phyloP scores from a whole-genome alignment of 1,140 invertebrate species.

The Calephelis nemesis region DNA sequence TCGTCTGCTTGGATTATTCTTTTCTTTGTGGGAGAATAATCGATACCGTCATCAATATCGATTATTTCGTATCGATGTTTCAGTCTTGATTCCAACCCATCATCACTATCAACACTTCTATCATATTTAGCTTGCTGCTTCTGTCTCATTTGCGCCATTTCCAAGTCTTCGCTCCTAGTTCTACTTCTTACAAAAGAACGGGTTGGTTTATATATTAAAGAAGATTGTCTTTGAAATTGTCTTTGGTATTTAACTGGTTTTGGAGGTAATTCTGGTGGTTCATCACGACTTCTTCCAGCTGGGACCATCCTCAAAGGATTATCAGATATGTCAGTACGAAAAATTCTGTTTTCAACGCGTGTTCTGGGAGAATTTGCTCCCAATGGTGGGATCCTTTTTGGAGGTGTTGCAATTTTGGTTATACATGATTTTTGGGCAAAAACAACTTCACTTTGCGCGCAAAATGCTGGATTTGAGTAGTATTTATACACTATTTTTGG shows the following conservation, averaged over 20 bases:
- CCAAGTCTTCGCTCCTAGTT: slow-evolving; percentile 66
- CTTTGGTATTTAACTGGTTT: slow-evolving; percentile 62
- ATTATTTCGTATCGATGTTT: slow-evolving; percentile 79
- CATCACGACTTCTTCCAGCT: slow-evolving; percentile 49
- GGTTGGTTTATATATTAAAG: slow-evolving; percentile 59
- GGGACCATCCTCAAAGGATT: slow-evolving; percentile 68
- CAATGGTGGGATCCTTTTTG: slow-evolving; percentile 61
- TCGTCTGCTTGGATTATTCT: slow-evolving; percentile 79
- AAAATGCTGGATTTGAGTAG: slow-evolving; percentile 88
- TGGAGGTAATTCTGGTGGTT: slow-evolving; percentile 67
- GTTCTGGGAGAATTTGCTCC: slow-evolving; percentile 66
- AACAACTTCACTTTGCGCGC: slow-evolving; percentile 85
- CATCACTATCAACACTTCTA: slow-evolving; percentile 52
- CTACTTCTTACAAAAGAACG: slow-evolving; percentile 49
- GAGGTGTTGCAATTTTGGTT: slow-evolving; percentile 54
- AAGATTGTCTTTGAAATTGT: slow-evolving; percentile 61
- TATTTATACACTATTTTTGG: slow-evolving; percentile 79
- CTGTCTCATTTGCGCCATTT: slow-evolving; percentile 68
- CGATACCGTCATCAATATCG: slow-evolving; percentile 78
- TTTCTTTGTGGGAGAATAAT: slow-evolving; percentile 80
- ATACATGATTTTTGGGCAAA: slow-evolving; percentile 70
- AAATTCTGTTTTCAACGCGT: slow-evolving; percentile 50
- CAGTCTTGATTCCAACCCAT: slow-evolving; percentile 56
- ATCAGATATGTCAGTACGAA: slow-evolving; percentile 76
- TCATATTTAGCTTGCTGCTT: slow-evolving; percentile 44